phyloP scores from a whole-genome alignment of 2,888 invertebrate species.

The Plagodis pulveraria region DNA sequence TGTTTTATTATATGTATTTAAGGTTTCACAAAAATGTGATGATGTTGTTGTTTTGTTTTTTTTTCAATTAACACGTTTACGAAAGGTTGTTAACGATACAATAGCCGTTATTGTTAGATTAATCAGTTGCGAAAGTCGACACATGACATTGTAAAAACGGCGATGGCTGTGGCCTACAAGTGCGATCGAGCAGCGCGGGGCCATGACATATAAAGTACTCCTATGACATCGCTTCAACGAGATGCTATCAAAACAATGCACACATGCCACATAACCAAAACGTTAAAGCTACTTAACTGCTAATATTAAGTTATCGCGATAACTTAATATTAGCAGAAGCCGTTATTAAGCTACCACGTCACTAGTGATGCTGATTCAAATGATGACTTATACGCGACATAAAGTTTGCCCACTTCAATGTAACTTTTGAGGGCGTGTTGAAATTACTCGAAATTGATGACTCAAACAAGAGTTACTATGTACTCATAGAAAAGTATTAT shows the following conservation, averaged over 20 bases:
- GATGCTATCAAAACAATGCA: slow-evolving; percentile 66
- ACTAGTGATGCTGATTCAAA: slow-evolving; percentile 12
- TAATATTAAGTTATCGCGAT: too few species aligned
- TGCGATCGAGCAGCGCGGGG: slow-evolving; percentile 76
- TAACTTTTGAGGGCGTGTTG: slow-evolving; percentile 26
- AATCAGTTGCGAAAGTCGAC: slow-evolving; percentile 74
- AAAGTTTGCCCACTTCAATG: slow-evolving; percentile 16
- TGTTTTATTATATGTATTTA: slow-evolving; percentile 3
- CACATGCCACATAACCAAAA: slow-evolving; percentile 49
- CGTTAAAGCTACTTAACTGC: slow-evolving; percentile 37
- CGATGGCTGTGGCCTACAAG: slow-evolving; percentile 81
- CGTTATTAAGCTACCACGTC: not conserved
- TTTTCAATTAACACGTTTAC: slow-evolving; percentile 39
- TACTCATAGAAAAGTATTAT: slow-evolving; percentile 33
- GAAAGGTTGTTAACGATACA: slow-evolving; percentile 43
- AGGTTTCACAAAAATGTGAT: too few species aligned
- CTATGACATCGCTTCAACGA: slow-evolving; percentile 63
- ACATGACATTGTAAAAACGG: slow-evolving; percentile 82
- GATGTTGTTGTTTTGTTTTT: not conserved
- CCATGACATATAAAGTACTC: slow-evolving; percentile 78
- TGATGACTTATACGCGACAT: slow-evolving; percentile 19
- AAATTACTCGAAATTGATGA: slow-evolving; percentile 35
- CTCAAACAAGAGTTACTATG: slow-evolving; percentile 8
- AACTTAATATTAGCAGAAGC: slow-evolving; percentile 1
- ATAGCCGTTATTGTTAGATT: slow-evolving; percentile 64